Base-by-base conservation (phyloP, 1,140 invertebrate species). In the Cyclargus thomasi region DNA sequence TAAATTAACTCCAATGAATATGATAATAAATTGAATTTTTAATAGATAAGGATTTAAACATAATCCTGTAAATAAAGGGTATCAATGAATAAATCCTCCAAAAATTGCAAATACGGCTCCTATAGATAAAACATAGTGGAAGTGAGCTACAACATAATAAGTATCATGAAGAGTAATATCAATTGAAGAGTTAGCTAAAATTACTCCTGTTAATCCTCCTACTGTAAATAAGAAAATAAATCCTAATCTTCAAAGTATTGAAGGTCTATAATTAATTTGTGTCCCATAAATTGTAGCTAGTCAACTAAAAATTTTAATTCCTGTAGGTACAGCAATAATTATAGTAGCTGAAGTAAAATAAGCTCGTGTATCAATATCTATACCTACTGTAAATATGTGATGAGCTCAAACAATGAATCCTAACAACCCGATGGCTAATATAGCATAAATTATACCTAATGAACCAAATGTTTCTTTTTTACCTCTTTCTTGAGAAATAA, bases 61-160 rank as follows among this genome's bases (percentile, higher is more conserved):
- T 70, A 93, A 68, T 63, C 94, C 93, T 67, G 90, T 92, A 84
- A 95, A 91, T 91, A 94, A 78, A 18, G 93, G 92, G 62, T 91
- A 95, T 92, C 94, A 95, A 74, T 93, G 86, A 84, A 92, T 90
- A 88, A 95, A 91, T 73, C 93, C 93, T 64, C 81, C 92, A 88
- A 95, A 91, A 92, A 95, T 94, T 63, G 93, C 91, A 92, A 95
- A 95, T 79, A 95, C 92, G 11, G 94, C 93, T 75, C 93, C 92
- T 90, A 94, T 93, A 18, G 92, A 93, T 74, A 94, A 71, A 62
- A 93, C 92, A 90, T 94, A 95, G 85, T 95, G 94, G 82, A 95
- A 95, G 86, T 96, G 94, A 67, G 92, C 93, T 67, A 95, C 94
- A 53, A 95, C 94, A 92, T 95, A 96, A 85, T 95, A 95, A 22